These are phyloP conservation scores for honey bee (Apis mellifera) DNA, from an alignment of 1,140 invertebrate species.

Conservation along the genomic window DNA sequence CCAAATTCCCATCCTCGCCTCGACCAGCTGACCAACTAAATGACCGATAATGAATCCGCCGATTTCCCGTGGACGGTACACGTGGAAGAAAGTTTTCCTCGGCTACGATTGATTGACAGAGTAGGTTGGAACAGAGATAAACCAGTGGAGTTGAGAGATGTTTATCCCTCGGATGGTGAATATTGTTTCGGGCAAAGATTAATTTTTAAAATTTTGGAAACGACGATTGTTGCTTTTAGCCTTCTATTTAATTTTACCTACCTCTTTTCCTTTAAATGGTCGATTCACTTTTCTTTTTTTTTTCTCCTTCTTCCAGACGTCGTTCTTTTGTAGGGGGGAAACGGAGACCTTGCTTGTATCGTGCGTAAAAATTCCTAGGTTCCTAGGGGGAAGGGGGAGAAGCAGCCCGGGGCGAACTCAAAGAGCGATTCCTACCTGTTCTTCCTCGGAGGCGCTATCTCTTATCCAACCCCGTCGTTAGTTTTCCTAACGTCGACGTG, in stretches of 20 bases:
- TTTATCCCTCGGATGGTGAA: neutral
- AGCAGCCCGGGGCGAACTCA: slow-evolving; percentile 19
- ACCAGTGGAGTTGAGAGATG: neutral
- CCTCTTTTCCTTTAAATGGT: neutral
- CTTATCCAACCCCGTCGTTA: slow-evolving; percentile 51
- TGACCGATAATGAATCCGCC: slow-evolving; percentile 29
- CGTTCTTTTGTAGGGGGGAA: neutral
- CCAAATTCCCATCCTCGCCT: neutral
- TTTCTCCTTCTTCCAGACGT: neutral
- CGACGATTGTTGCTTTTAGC: neutral
- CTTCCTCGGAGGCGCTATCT: slow-evolving; percentile 42
- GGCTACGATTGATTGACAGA: neutral
- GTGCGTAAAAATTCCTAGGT: slow-evolving; percentile 34
- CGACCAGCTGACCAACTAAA: slow-evolving; percentile 31
- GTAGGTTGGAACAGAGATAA: neutral
- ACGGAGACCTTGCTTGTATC: slow-evolving; percentile 24
- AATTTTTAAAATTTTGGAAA: neutral
- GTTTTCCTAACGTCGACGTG: slow-evolving; percentile 51
- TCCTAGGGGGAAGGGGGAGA: slow-evolving; percentile 6
- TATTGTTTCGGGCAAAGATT: neutral
- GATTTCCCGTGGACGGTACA: neutral
- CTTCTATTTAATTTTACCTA: no score
- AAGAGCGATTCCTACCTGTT: slow-evolving; percentile 39
- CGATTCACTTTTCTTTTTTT: no score
- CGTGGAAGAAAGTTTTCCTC: neutral